Conservation (phyloP, 2,797 vertebrate genomes). For the Perodicticus potto region DNA sequence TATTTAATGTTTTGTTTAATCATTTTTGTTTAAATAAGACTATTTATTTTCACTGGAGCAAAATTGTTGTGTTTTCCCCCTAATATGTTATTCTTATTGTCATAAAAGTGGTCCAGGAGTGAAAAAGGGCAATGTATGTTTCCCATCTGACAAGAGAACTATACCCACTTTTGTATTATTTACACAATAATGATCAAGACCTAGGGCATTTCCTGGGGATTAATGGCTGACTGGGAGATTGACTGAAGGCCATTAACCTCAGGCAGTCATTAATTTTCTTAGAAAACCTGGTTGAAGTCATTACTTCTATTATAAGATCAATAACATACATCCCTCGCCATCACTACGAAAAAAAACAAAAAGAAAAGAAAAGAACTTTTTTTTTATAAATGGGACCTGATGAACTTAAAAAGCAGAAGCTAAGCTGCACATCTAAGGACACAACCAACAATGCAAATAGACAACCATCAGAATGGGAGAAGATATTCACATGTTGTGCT, state of each 20-base stretch:
- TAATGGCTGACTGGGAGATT: constrained; percentile 73
- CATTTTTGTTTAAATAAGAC: constrained; percentile 73
- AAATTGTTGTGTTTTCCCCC: background rate
- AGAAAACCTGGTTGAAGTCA: constrained; percentile 76
- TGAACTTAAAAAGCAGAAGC: no score
- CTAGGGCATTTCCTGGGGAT: constrained; percentile 78
- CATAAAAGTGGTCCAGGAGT: constrained; percentile 23
- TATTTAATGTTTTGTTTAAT: constrained; percentile 71
- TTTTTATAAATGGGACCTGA: background rate
- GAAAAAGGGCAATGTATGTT: constrained; percentile 56
- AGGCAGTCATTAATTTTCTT: constrained; percentile 77
- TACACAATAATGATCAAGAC: constrained; percentile 77
- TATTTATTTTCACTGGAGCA: constrained; percentile 65
- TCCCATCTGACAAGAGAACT: constrained; percentile 68
- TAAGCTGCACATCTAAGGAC: no score
- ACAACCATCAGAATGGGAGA: no score
- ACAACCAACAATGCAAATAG: no score
- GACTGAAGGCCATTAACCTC: constrained; percentile 79
- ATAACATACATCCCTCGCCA: constrained; percentile 54
- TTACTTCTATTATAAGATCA: constrained; percentile 80
- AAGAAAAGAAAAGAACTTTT: background rate
- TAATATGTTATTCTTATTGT: constrained; percentile 65
- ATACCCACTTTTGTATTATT: constrained; percentile 77
- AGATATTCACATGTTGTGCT: no score
- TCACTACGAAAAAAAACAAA: background rate